These are phyloP conservation scores for Poeciliopsis prolifica DNA, from an alignment of 2,113 vertebrate genomes.

Conservation along the genomic window DNA sequence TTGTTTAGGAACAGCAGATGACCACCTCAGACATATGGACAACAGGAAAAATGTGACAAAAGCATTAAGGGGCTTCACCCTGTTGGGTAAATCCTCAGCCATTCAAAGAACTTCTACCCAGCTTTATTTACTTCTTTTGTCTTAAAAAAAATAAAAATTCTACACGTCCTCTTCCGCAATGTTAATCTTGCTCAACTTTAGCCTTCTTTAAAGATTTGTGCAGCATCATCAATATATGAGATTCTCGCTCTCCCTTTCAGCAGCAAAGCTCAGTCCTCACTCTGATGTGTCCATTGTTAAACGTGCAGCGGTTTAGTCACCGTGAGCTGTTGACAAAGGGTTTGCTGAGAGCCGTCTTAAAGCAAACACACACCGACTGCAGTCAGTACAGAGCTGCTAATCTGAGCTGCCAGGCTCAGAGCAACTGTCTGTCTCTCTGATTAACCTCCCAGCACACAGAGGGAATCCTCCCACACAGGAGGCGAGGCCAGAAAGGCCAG, in stretches of 20 bases:
- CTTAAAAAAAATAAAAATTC: neutral
- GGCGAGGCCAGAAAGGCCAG: conserved; percentile 9
- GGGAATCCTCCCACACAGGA: conserved; percentile 4
- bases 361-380: conserved; percentile 48
- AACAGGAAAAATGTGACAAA: neutral
- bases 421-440: conserved; percentile 70
- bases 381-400: conserved; percentile 61
- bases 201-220: neutral
- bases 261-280: conserved; percentile 27
- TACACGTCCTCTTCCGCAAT: neutral
- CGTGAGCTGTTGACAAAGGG: conserved; percentile 74
- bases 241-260: conserved; percentile 48
- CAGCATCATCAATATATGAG: neutral
- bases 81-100: neutral
- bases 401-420: conserved; percentile 55
- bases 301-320: conserved; percentile 70
- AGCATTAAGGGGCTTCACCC: neutral
- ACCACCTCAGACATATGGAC: too few relatives aligned
- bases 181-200: neutral
- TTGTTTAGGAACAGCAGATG: neutral
- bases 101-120: neutral
- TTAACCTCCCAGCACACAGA: conserved; percentile 53
- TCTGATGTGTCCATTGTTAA: conserved; percentile 63
- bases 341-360: conserved; percentile 59
- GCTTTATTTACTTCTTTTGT: neutral